Evolutionary conservation across 37 sponge, comb jelly and placozoan species (phyloP).

Genomic region (Axinella damicornis): DNA sequence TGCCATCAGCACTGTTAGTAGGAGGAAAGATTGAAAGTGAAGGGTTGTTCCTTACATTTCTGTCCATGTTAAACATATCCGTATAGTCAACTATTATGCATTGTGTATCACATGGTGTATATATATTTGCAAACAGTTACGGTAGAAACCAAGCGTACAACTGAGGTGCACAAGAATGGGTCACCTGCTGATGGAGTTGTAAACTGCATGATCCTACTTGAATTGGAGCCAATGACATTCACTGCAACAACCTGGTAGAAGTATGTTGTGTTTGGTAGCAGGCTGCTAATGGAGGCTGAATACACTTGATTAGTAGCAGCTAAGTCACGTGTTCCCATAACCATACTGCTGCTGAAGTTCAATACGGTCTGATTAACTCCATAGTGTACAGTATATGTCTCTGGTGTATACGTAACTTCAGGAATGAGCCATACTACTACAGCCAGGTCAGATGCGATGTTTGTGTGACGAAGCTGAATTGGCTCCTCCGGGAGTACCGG

Average conservation of each 20-base stretch:
- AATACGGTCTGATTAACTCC: not conserved
- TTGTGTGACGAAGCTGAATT: not conserved
- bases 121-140: too few relatives aligned
- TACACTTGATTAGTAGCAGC: slow-evolving; percentile 5
- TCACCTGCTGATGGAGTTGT: slow-evolving; percentile 2
- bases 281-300: slow-evolving; percentile 3
- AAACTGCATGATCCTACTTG: not conserved
- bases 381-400: slow-evolving; percentile 12
- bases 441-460: not conserved
- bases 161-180: too few relatives aligned
- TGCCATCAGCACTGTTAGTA: too few relatives aligned
- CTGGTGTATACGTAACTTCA: slow-evolving; percentile 15
- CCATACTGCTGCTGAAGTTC: slow-evolving; percentile 13
- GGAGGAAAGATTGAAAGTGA: too few relatives aligned
- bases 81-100: too few relatives aligned
- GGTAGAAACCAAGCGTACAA: too few relatives aligned
- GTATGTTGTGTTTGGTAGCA: slow-evolving; percentile 7
- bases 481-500: slow-evolving; percentile 1
- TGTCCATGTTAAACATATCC: too few relatives aligned
- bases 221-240: slow-evolving; percentile 5
- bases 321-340: not conserved
- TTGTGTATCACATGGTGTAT: too few relatives aligned
- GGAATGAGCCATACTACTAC: slow-evolving; percentile 7
- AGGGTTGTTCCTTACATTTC: too few relatives aligned
- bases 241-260: slow-evolving; percentile 20